These are phyloP conservation scores for Pogona vitticeps DNA, from an alignment of 2,113 vertebrate genomes.

Conservation along the genomic window DNA sequence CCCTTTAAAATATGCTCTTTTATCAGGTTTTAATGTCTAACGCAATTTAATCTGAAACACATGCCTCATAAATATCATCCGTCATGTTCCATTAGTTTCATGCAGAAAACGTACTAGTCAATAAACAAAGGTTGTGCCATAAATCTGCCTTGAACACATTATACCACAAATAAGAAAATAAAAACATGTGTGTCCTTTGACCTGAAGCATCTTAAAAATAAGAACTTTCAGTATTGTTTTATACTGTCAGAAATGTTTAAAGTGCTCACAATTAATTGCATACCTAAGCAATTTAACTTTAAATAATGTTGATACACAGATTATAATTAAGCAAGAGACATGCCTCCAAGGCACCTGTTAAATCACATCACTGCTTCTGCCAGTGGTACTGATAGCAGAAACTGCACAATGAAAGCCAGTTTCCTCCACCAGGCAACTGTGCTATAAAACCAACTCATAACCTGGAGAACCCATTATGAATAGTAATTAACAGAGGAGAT, in stretches of 20 bases:
- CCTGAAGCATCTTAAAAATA: conserved; percentile 74
- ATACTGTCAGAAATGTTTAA: conserved; percentile 70
- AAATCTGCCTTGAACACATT: conserved; percentile 87
- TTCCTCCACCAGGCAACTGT: conserved; percentile 41
- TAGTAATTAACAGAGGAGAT: conserved; percentile 58
- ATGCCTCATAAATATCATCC: conserved; percentile 85
- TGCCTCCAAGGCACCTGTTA: conserved; percentile 75
- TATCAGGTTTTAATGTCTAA: conserved; percentile 84
- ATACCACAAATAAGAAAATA: conserved; percentile 84
- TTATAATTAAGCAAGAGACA: conserved; percentile 67
- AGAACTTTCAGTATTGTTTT: conserved; percentile 77
- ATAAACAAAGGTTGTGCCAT: conserved; percentile 85
- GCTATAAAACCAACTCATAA: conserved; percentile 65
- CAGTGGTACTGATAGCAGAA: conserved; percentile 60
- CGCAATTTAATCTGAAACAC: conserved; percentile 84
- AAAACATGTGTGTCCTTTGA: conserved; percentile 87
- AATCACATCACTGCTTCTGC: conserved; percentile 69
- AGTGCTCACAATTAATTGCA: conserved; percentile 75
- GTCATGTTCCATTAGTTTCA: conserved; percentile 85
- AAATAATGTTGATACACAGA: conserved; percentile 70
- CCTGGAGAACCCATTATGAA: conserved; percentile 49
- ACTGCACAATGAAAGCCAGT: conserved; percentile 56
- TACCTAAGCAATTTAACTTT: conserved; percentile 75
- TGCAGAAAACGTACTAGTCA: conserved; percentile 83
- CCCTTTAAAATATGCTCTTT: conserved; percentile 80